Conservation (phyloP, 2,888 invertebrate genomes). For the Euzetes globulus region DNA sequence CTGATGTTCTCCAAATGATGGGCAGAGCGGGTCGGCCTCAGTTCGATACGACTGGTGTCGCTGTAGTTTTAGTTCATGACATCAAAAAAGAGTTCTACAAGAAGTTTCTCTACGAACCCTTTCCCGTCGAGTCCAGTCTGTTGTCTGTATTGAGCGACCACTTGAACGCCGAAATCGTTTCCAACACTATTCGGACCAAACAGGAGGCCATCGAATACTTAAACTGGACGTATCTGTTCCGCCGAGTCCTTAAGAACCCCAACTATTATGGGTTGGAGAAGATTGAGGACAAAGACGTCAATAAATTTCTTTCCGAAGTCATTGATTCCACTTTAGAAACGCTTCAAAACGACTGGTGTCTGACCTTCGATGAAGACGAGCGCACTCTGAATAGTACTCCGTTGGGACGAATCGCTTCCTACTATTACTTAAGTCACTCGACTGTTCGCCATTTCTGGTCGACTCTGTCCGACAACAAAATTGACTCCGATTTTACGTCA, state of each 20-base stretch:
- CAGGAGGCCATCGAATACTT: constrained; percentile 92
- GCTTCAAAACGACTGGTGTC: constrained; percentile 67
- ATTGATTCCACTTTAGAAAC: constrained; percentile 69
- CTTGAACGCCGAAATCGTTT: constrained; percentile 85
- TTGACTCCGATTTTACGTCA: constrained; percentile 53
- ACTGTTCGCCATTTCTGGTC: constrained; percentile 77
- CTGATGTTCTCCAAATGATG: constrained; percentile 99
- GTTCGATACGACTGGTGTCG: constrained; percentile 77
- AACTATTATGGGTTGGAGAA: constrained; percentile 74
- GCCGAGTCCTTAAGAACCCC: constrained; percentile 83
- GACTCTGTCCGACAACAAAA: constrained; percentile 57
- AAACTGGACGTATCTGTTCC: constrained; percentile 97
- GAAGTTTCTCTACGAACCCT: constrained; percentile 97
- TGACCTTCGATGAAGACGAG: constrained; percentile 64
- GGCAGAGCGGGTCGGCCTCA: constrained; percentile 96
- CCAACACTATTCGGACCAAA: constrained; percentile 85
- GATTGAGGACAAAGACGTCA: constrained; percentile 55
- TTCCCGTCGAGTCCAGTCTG: constrained; percentile 95
- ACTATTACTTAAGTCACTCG: constrained; percentile 87
- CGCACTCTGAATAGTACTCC: constrained; percentile 60
- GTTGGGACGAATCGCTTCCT: constrained; percentile 87
- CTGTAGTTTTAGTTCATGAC: constrained; percentile 70
- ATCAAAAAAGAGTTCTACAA: constrained; percentile 98
- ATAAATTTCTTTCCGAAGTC: constrained; percentile 65
- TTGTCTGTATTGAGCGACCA: constrained; percentile 88